Evolutionary conservation across 2,113 vertebrate species (phyloP).

Genomic region (Silurus meridionalis): DNA sequence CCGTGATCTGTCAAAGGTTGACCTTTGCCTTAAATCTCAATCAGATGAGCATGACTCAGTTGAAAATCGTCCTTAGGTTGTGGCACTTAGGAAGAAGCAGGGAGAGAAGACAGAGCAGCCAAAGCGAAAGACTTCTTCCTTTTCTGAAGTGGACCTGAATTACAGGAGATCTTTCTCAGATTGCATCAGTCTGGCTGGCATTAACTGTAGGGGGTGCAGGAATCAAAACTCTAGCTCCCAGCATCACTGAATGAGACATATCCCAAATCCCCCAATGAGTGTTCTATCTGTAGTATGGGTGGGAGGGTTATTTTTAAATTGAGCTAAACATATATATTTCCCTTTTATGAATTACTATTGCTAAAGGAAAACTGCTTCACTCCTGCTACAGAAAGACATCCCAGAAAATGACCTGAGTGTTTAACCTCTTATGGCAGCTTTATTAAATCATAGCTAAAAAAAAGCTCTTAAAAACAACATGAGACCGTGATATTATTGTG

Average conservation of each 20-base stretch:
- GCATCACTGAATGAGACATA: neutral
- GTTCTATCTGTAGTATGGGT: neutral
- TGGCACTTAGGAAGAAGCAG: neutral
- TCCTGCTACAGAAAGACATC: neutral
- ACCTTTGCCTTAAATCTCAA: constrained; percentile 28
- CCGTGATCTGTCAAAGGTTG: neutral
- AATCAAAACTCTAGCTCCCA: neutral
- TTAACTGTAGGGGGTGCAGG: neutral
- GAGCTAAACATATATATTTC: neutral
- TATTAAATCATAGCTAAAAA: neutral
- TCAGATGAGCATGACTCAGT: constrained; percentile 38
- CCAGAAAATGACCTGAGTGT: neutral
- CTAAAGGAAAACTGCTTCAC: neutral
- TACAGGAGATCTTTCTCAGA: constrained; percentile 43
- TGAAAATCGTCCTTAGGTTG: constrained; percentile 25
- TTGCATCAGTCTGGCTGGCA: constrained; percentile 45
- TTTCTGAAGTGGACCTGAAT: constrained; percentile 15
- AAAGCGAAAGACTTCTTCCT: constrained; percentile 21
- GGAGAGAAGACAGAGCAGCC: neutral
- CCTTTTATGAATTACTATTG: neutral
- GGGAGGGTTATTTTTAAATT: neutral
- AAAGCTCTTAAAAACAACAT: neutral
- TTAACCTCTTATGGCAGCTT: neutral
- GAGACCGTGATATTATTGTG: neutral
- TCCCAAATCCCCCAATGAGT: neutral